phyloP scores from a whole-genome alignment of 23 tunicate species.

The Diplosoma virens region DNA sequence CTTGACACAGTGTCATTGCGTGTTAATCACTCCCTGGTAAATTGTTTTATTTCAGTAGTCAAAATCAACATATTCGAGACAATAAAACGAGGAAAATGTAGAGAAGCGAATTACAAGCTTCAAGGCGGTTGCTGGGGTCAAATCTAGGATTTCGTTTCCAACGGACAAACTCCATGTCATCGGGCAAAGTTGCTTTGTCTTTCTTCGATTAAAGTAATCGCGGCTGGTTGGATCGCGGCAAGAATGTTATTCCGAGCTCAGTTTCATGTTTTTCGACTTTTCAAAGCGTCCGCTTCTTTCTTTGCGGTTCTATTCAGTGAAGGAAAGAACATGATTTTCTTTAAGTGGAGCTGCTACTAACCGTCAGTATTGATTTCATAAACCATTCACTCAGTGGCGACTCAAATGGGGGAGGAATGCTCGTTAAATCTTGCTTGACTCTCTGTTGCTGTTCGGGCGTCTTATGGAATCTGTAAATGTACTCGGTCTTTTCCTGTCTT shows the following conservation, averaged over 20 bases:
- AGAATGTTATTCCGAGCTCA: constrained; percentile 9
- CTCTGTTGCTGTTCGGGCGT: too few species aligned
- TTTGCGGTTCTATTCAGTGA: neutral
- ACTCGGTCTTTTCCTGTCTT: too few species aligned
- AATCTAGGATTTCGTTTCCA: constrained; percentile 20
- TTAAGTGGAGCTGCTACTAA: neutral
- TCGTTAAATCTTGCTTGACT: neutral
- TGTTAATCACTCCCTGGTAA: constrained; percentile 1
- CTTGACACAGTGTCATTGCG: neutral
- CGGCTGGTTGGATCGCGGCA: neutral
- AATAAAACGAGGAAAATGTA: too few species aligned
- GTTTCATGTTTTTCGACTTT: constrained; percentile 9
- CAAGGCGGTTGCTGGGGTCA: neutral
- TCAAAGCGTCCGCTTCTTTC: neutral
- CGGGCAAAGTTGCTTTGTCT: constrained; percentile 11
- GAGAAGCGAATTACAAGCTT: constrained; percentile 3
- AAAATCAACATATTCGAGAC: constrained; percentile 11
- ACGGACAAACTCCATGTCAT: neutral
- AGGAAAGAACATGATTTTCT: constrained; percentile 11
- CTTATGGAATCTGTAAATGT: too few species aligned
- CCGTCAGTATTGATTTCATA: neutral
- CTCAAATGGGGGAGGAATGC: neutral
- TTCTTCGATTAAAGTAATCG: neutral
- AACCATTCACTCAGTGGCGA: neutral
- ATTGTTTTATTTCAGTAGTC: neutral